Evolutionary conservation across 2,888 invertebrate species (phyloP).

Genomic region (Parnassius orleans): DNA sequence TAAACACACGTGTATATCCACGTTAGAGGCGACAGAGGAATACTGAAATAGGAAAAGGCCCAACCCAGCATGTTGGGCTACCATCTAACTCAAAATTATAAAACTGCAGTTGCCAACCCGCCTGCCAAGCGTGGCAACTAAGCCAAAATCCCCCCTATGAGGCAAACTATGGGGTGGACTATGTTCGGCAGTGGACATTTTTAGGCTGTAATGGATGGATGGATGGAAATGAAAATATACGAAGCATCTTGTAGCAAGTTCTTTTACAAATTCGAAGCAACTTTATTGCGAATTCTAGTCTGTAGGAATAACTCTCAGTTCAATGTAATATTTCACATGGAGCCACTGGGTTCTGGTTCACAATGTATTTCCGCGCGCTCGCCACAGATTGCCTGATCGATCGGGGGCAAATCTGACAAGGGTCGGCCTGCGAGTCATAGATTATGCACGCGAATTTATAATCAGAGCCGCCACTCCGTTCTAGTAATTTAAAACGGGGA

Average conservation of each 20-base stretch:
- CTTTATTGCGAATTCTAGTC: conserved; percentile 1
- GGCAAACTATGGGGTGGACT: neutral
- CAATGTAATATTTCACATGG: conserved; percentile 14
- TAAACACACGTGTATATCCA: no score
- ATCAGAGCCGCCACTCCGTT: conserved; percentile 9
- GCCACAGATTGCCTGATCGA: conserved; percentile 26
- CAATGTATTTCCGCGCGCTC: conserved; percentile 17
- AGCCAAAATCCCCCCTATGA: no score
- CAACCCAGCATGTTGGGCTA: no score
- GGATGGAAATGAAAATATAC: no score
- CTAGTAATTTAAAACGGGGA: neutral
- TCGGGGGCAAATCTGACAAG: conserved; percentile 14
- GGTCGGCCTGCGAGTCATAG: conserved; percentile 19
- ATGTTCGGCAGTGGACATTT: neutral
- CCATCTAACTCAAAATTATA: no score
- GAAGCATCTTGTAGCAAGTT: no score
- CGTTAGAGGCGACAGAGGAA: no score
- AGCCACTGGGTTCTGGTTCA: conserved; percentile 3
- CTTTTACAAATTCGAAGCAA: no score
- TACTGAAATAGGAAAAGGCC: no score
- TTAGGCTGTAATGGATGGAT: no score
- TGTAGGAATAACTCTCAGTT: conserved; percentile 2
- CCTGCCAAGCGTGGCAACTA: no score
- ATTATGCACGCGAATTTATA: conserved; percentile 20
- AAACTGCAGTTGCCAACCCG: no score